phyloP scores from a whole-genome alignment of 2,888 invertebrate species.

The Chrysina gloriosa region DNA sequence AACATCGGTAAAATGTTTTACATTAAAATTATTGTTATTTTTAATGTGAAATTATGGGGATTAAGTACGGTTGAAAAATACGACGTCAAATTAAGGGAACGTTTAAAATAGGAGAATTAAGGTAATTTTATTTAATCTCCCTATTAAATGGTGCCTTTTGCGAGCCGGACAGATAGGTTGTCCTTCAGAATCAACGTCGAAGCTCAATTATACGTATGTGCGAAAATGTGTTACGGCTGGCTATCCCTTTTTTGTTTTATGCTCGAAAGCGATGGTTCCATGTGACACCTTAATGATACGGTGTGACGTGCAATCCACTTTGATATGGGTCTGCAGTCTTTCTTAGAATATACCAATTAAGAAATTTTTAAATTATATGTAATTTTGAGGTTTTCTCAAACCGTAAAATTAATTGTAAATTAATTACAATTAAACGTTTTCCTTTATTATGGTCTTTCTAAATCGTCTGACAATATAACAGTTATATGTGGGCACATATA shows the following conservation, averaged over 20 bases:
- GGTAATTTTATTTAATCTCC: too few species aligned
- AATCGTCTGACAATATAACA: constrained; percentile 20
- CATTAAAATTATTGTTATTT: too few species aligned
- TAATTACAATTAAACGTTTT: constrained; percentile 53
- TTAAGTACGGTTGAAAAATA: too few species aligned
- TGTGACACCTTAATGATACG: constrained; percentile 61
- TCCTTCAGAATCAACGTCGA: background rate
- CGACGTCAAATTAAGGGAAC: too few species aligned
- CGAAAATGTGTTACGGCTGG: constrained; percentile 29
- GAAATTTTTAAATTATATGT: constrained; percentile 62
- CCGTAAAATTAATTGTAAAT: constrained; percentile 57
- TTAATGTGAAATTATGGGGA: too few species aligned
- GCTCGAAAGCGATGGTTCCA: constrained; percentile 45
- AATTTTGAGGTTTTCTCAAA: constrained; percentile 54
- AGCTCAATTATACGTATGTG: constrained; percentile 29
- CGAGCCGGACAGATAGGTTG: too few species aligned
- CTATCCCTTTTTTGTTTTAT: constrained; percentile 21
- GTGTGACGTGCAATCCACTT: constrained; percentile 57
- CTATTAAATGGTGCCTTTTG: too few species aligned
- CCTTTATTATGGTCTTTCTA: constrained; percentile 32
- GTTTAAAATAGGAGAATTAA: too few species aligned
- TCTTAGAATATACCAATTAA: constrained; percentile 62
- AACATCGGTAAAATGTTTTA: too few species aligned
- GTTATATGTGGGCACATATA: constrained; percentile 17
- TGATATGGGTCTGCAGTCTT: constrained; percentile 61